phyloP scores from a whole-genome alignment of 1,140 invertebrate genomes.

The Lithobius niger region DNA sequence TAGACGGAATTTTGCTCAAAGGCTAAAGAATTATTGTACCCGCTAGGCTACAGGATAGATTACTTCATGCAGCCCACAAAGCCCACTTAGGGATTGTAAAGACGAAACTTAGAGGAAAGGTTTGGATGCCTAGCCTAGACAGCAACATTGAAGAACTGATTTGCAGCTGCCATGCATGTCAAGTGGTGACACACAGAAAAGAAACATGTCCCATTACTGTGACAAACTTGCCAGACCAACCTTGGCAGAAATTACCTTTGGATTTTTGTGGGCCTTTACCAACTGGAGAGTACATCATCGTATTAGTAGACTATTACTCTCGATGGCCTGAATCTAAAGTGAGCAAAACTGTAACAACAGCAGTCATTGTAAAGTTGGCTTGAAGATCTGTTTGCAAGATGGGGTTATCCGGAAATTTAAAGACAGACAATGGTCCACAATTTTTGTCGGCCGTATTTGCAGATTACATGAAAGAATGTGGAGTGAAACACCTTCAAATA shows the following conservation, averaged over 20 bases:
- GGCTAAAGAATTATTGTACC: not conserved
- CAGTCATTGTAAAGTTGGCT: conserved; percentile 11
- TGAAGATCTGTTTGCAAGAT: conserved; percentile 7
- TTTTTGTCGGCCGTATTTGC: conserved; percentile 10
- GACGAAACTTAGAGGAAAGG: conserved; percentile 28
- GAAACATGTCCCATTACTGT: not conserved
- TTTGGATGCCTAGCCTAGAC: conserved; percentile 30
- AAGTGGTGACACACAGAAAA: conserved; percentile 1
- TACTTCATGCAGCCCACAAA: conserved; percentile 20
- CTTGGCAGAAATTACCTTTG: conserved; percentile 6
- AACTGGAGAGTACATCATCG: conserved; percentile 2
- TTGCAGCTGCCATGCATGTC: conserved; percentile 18
- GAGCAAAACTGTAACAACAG: conserved; percentile 2
- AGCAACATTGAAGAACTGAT: conserved; percentile 22
- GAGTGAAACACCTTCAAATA: not conserved
- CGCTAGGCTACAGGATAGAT: not conserved
- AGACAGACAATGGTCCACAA: too few relatives aligned
- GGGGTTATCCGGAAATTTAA: too few relatives aligned
- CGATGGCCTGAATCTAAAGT: conserved; percentile 5
- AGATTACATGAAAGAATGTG: not conserved
- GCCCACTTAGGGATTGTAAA: conserved; percentile 23
- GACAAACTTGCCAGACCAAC: conserved; percentile 2
- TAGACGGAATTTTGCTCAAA: not conserved
- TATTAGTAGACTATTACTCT: conserved; percentile 9
- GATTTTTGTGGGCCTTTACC: conserved; percentile 11